Evolutionary conservation across 2,113 vertebrate species (phyloP), one percentile per base, ranked within the genome.

Genomic region (Casuarius casuarius): DNA sequence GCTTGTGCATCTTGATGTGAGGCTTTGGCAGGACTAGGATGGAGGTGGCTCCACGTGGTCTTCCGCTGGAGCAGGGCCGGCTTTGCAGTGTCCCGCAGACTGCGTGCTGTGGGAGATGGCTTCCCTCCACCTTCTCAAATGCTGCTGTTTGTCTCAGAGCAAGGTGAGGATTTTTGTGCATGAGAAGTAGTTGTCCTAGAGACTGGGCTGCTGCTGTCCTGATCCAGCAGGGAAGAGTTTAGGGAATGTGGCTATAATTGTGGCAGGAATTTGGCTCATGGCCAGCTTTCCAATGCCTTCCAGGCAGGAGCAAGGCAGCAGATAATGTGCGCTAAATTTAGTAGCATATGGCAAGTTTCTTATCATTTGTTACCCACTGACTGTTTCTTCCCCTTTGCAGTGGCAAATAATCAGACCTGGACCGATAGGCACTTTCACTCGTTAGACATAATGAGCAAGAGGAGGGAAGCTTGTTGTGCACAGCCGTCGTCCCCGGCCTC

Each of bases 391-490:
- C 3, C 58, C 19, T 61, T 13, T 6, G n/a, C 25, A 62, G n/a
- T 7, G 7, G n/a, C 12, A 2, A 4, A 1, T 40, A 8, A 2
- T 13, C 20, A 11, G 51, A 18, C 65, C n/a, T 70, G 77, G n/a
- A 6, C 81, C 12, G 44, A 48, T 33, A 21, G 17, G 40, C 81
- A n/a, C 1, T 68, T 73, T 26, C 29, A 28, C 19, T 33, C 67
- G 87, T 44, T 35, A 63, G 48, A 4, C 0, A 0, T 26, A 9
- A 35, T 9, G 26, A 28, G 67, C 38, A 8, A 28, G 80, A 44
- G 75, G 46, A 48, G 56, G 14, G 42, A 54, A 18, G 11, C 31
- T 40, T 2, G 0, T 59, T 26, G 66, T 46, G 48, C 23, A 3
- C 46, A 9, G 18, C 19, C 29, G 77, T 4, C 52, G 52, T 21